phyloP scores from a whole-genome alignment of 2,888 invertebrate genomes.

The Abscondita cerata region DNA sequence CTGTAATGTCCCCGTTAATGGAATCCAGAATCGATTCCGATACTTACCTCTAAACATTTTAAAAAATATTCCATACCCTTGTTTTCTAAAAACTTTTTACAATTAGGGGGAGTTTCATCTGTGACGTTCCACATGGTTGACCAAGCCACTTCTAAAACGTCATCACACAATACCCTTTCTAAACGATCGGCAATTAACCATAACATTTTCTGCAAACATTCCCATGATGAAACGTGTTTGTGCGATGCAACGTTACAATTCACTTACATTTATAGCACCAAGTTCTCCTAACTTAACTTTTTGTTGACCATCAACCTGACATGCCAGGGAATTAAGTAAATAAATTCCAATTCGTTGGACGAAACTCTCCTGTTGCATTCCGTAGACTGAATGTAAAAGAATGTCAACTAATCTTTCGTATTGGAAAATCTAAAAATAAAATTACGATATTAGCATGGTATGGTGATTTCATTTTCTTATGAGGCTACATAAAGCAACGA shows the following conservation, averaged over 20 bases:
- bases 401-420: slow-evolving; percentile 87
- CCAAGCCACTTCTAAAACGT: slow-evolving; percentile 97
- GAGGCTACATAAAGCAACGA: no score
- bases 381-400: slow-evolving; percentile 80
- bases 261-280: slow-evolving; percentile 81
- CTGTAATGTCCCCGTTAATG: slow-evolving; percentile 58
- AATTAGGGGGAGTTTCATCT: slow-evolving; percentile 95
- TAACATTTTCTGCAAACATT: slow-evolving; percentile 75
- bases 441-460: no score
- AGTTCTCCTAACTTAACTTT: slow-evolving; percentile 90
- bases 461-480: no score
- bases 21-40: neutral
- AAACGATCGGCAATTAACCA: slow-evolving; percentile 84
- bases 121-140: slow-evolving; percentile 99
- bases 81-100: slow-evolving; percentile 86
- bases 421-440: slow-evolving; percentile 79
- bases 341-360: slow-evolving; percentile 95
- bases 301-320: slow-evolving; percentile 93
- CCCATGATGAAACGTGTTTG: no score
- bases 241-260: no score
- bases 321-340: slow-evolving; percentile 92
- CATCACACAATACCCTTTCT: slow-evolving; percentile 82
- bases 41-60: slow-evolving; percentile 80
- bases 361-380: slow-evolving; percentile 86
- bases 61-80: slow-evolving; percentile 91